A percentile compares a stretch with the other conserved stretches of the same genome.
phyloP scores from a whole-genome alignment of 2,888 invertebrate species.

The Mylabris sibirica region DNA sequence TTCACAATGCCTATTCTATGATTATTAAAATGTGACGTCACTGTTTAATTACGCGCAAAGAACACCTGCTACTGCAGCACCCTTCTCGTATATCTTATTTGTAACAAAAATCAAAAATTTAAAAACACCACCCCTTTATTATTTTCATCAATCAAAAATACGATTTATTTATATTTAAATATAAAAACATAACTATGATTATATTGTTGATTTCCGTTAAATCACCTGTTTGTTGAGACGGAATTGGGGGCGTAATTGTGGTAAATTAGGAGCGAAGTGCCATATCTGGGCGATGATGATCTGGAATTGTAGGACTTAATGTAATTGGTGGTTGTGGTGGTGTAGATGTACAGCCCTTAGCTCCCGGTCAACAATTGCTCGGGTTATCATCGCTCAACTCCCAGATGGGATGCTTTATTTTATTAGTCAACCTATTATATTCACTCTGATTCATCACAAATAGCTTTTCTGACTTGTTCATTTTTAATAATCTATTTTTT shows the following conservation, averaged over 20 bases:
- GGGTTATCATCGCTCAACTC: slow-evolving; percentile 48
- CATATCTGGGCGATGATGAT: slow-evolving; percentile 50
- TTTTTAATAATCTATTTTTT: neutral
- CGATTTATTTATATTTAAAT: too few relatives aligned
- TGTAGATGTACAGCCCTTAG: slow-evolving; percentile 38
- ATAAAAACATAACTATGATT: too few relatives aligned
- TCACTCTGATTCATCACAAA: slow-evolving; percentile 27
- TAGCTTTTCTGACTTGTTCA: neutral
- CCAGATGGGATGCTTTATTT: slow-evolving; percentile 49
- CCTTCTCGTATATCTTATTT: slow-evolving; percentile 17
- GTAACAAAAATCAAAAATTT: slow-evolving; percentile 9
- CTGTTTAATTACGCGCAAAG: slow-evolving; percentile 49
- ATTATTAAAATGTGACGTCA: slow-evolving; percentile 56
- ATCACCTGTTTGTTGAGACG: slow-evolving; percentile 8
- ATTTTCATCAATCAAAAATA: neutral
- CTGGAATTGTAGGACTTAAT: slow-evolving; percentile 49
- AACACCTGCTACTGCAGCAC: slow-evolving; percentile 49
- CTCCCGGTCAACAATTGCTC: slow-evolving; percentile 49
- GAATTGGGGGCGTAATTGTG: slow-evolving; percentile 38
- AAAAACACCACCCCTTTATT: neutral
- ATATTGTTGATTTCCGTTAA: neutral
- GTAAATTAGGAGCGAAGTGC: slow-evolving; percentile 46
- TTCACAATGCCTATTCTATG: slow-evolving; percentile 57
- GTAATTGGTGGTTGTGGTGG: slow-evolving; percentile 46
- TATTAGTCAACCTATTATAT: slow-evolving; percentile 42